Conservation (phyloP, 1,140 invertebrate genomes). For the Trypoxylus dichotomus region DNA sequence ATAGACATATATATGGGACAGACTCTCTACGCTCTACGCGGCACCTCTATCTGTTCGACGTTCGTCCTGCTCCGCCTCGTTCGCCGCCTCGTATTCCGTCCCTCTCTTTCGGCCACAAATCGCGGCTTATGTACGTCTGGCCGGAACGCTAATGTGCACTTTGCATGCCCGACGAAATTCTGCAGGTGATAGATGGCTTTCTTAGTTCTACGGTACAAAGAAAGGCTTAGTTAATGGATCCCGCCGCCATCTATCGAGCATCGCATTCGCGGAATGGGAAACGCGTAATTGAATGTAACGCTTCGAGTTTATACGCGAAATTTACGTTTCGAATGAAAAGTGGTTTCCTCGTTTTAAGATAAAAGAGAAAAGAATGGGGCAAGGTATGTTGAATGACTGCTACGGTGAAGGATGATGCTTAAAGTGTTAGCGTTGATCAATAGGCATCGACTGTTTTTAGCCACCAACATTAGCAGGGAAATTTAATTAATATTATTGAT, state of each 20-base stretch:
- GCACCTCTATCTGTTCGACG: not conserved
- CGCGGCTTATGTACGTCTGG: constrained; percentile 30
- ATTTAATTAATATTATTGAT: no score
- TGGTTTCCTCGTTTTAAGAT: not conserved
- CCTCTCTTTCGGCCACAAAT: constrained; percentile 20
- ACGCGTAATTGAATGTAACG: constrained; percentile 11
- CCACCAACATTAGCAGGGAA: no score
- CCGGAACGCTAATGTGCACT: constrained; percentile 39
- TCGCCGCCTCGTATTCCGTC: not conserved
- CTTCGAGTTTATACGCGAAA: not conserved
- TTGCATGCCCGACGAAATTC: constrained; percentile 36
- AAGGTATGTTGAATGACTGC: no score
- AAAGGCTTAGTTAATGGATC: constrained; percentile 27
- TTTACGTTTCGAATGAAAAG: not conserved
- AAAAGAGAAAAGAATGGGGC: no score
- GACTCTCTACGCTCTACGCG: not conserved
- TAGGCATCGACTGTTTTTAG: no score
- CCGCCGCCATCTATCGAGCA: not conserved
- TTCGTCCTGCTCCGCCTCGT: not conserved
- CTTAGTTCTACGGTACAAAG: constrained; percentile 30
- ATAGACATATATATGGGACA: not conserved
- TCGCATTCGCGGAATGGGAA: not conserved
- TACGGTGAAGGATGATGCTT: no score
- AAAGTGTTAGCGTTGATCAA: no score
- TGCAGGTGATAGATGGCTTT: constrained; percentile 41